phyloP scores from a whole-genome alignment of 53 echinoderm and acorn worm genomes.

The Apostichopus leukothele region DNA sequence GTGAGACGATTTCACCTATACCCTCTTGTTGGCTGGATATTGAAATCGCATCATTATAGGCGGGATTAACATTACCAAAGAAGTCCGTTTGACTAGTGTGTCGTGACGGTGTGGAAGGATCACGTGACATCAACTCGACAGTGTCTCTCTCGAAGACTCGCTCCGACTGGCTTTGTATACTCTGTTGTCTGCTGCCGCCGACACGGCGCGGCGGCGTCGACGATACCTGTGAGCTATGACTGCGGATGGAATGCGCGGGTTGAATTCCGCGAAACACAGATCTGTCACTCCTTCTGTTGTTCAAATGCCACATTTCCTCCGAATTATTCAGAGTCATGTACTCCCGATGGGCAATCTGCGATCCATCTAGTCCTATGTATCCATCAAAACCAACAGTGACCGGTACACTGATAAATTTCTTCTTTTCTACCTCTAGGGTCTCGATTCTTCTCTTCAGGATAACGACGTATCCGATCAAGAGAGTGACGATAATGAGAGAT shows the following conservation, averaged over 20 bases:
- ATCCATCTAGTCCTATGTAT: constrained; percentile 94
- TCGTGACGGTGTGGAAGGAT: not conserved
- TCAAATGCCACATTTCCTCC: constrained; percentile 81
- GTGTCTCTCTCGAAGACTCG: constrained; percentile 25
- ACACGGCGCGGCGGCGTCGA: not conserved
- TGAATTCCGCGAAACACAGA: constrained; percentile 61
- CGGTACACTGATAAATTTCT: constrained; percentile 55
- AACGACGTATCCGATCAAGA: constrained; percentile 74
- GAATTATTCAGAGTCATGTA: constrained; percentile 95
- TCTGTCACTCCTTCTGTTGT: constrained; percentile 69
- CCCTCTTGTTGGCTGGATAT: not conserved
- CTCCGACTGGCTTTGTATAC: constrained; percentile 25
- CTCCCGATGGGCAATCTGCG: constrained; percentile 84
- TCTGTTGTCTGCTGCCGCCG: not conserved
- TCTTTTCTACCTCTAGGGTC: constrained; percentile 72
- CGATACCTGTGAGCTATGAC: not conserved
- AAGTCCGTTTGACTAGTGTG: not conserved
- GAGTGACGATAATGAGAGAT: constrained; percentile 70
- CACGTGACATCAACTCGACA: not conserved
- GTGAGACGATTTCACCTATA: constrained; percentile 14
- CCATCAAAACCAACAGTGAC: constrained; percentile 85
- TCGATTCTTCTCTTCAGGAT: constrained; percentile 70
- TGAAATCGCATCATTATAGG: constrained; percentile 6
- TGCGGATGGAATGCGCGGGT: constrained; percentile 31
- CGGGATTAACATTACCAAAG: constrained; percentile 34